These are phyloP conservation scores for Mechanitis messenoides DNA, from an alignment of 2,888 invertebrate genomes.

Conservation along the genomic window DNA sequence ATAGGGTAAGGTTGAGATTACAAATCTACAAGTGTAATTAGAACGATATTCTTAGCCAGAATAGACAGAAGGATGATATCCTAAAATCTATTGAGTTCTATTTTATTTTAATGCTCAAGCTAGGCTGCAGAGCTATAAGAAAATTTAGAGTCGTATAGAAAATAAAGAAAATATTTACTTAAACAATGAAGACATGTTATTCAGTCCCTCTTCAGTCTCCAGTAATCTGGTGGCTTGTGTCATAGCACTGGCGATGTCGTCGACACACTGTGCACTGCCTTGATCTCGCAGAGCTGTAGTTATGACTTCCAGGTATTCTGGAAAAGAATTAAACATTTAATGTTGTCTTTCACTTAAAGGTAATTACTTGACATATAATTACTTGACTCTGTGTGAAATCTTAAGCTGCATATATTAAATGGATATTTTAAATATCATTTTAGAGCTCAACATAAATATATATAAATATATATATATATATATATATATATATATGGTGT, in stretches of 20 bases:
- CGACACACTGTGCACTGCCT: slow-evolving; percentile 58
- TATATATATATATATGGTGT: too few species aligned
- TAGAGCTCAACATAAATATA: too few species aligned
- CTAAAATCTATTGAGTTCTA: too few species aligned
- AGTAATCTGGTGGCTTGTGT: slow-evolving; percentile 45
- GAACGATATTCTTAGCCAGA: too few species aligned
- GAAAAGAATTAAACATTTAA: slow-evolving; percentile 13
- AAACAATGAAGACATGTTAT: slow-evolving; percentile 56
- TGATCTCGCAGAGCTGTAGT: slow-evolving; percentile 57
- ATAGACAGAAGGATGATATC: too few species aligned
- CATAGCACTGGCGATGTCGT: slow-evolving; percentile 56
- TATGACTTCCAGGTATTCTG: slow-evolving; percentile 77
- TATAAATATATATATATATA: too few species aligned
- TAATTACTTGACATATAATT: neutral
- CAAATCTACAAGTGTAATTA: too few species aligned
- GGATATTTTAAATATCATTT: too few species aligned
- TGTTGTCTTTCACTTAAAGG: neutral
- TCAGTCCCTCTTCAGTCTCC: slow-evolving; percentile 39
- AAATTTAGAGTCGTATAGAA: neutral
- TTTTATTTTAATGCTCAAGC: neutral
- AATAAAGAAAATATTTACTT: slow-evolving; percentile 47
- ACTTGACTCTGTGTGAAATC: too few species aligned
- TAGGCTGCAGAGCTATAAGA: neutral
- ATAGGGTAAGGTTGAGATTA: neutral
- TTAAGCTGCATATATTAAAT: neutral